A percentile compares a stretch with the other conserved stretches of the same genome.
phyloP scores from a whole-genome alignment of 2,888 invertebrate genomes.

The Cheilosia grossa region DNA sequence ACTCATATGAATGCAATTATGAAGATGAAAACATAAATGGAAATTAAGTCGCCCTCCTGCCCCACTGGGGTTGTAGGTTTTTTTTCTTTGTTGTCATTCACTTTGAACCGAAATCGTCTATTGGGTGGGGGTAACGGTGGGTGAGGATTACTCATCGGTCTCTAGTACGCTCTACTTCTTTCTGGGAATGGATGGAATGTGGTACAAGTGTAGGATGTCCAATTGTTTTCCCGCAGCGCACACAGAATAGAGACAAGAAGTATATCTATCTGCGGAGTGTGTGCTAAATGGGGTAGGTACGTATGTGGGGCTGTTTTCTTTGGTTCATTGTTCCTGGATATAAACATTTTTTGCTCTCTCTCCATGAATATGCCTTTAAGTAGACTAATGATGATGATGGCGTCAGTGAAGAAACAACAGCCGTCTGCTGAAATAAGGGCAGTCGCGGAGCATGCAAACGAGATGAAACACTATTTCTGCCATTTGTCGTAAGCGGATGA shows the following conservation, averaged over 20 bases:
- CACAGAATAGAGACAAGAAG: slow-evolving; percentile 9
- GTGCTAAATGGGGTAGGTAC: neutral
- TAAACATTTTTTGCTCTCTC: no score
- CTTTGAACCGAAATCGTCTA: slow-evolving; percentile 41
- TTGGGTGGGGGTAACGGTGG: slow-evolving; percentile 6
- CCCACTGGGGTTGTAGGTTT: slow-evolving; percentile 7
- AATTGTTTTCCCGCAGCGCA: slow-evolving; percentile 46
- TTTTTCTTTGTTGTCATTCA: slow-evolving; percentile 17
- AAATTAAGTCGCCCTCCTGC: slow-evolving; percentile 35
- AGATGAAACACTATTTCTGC: no score
- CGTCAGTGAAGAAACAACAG: no score
- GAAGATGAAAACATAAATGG: slow-evolving; percentile 64
- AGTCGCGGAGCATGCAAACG: no score
- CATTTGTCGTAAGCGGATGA: no score
- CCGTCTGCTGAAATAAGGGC: no score
- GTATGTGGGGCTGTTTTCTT: neutral
- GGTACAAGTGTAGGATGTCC: slow-evolving; percentile 58
- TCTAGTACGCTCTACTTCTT: slow-evolving; percentile 56
- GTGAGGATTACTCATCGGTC: slow-evolving; percentile 34
- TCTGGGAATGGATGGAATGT: slow-evolving; percentile 42
- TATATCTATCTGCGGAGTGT: slow-evolving; percentile 9
- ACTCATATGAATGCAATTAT: slow-evolving; percentile 68
- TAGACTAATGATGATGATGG: no score
- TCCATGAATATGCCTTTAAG: no score
- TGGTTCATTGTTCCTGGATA: no score